Conservation (phyloP, 2,113 vertebrate genomes). For the Scomber japonicus region DNA sequence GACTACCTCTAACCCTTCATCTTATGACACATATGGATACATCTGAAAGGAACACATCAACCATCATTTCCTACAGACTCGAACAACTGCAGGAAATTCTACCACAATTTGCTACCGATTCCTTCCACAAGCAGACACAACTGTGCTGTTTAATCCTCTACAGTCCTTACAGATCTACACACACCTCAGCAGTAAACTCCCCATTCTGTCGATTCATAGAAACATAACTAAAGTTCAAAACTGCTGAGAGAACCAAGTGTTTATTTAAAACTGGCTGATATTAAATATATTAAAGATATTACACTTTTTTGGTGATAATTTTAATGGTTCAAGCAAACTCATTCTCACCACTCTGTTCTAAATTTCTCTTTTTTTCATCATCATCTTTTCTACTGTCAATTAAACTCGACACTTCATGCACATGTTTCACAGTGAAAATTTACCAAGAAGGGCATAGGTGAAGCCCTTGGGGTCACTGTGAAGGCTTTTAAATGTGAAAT, state of each 20-base stretch:
- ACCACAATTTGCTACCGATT: background rate
- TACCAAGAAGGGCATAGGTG: too few species aligned
- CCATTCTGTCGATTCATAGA: background rate
- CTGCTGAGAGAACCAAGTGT: background rate
- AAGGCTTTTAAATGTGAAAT: too few species aligned
- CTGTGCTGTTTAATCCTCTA: background rate
- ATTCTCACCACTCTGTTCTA: too few species aligned
- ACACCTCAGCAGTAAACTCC: background rate
- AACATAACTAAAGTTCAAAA: background rate
- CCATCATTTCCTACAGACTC: background rate
- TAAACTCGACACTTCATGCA: too few species aligned
- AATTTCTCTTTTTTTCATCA: too few species aligned
- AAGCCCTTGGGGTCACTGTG: background rate
- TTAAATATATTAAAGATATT: too few species aligned
- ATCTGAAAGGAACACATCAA: constrained; percentile 42
- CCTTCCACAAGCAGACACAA: background rate
- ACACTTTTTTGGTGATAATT: too few species aligned
- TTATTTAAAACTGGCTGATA: background rate
- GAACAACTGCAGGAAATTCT: background rate
- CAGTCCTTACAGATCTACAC: constrained; percentile 45
- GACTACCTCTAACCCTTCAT: constrained; percentile 53
- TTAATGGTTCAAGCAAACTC: too few species aligned
- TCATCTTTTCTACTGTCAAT: too few species aligned
- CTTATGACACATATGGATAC: background rate
- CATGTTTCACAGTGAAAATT: background rate